Percentiles rank a stretch among this genome's conserved stretches.
Evolutionary conservation across 1,140 invertebrate species (phyloP).

Genomic region (Mesaphorura yosii): DNA sequence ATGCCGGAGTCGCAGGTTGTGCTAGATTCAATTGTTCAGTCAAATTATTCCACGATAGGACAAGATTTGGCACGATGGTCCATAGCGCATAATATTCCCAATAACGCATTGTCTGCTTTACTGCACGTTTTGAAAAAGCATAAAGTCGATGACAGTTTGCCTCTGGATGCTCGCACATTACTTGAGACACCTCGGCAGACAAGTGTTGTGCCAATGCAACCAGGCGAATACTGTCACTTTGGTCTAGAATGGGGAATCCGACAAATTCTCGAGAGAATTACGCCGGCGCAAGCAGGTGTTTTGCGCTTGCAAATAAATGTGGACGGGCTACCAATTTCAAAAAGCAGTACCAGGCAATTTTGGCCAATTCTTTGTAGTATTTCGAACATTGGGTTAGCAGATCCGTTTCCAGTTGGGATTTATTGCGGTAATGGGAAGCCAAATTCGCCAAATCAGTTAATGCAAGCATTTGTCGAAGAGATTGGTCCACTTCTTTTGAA

Average conservation of each 20-base stretch:
- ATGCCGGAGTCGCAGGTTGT: too few relatives aligned
- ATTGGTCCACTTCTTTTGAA: not conserved
- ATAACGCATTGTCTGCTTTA: not conserved
- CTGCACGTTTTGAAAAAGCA: not conserved
- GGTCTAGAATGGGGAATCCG: not conserved
- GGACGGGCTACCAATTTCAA: slow-evolving; percentile 26
- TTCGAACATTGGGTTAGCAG: slow-evolving; percentile 18
- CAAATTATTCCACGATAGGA: too few relatives aligned
- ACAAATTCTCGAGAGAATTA: not conserved
- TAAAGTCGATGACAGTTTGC: not conserved
- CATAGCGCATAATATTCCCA: not conserved
- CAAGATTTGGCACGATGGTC: too few relatives aligned
- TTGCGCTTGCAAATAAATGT: slow-evolving; percentile 5
- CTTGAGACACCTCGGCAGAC: not conserved
- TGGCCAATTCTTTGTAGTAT: slow-evolving; percentile 33
- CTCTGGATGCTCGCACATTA: slow-evolving; percentile 5
- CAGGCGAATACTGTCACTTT: slow-evolving; percentile 2
- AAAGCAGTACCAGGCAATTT: slow-evolving; percentile 9
- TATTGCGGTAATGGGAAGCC: slow-evolving; percentile 28
- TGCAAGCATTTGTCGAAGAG: slow-evolving; percentile 27
- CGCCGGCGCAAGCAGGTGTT: too few relatives aligned
- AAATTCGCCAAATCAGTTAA: slow-evolving; percentile 15
- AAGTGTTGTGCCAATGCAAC: not conserved
- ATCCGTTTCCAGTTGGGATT: slow-evolving; percentile 27
- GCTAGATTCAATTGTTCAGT: too few relatives aligned